These are phyloP conservation scores for Brachionus rotundiformis DNA, from an alignment of 1,140 invertebrate species.

Conservation along the genomic window DNA sequence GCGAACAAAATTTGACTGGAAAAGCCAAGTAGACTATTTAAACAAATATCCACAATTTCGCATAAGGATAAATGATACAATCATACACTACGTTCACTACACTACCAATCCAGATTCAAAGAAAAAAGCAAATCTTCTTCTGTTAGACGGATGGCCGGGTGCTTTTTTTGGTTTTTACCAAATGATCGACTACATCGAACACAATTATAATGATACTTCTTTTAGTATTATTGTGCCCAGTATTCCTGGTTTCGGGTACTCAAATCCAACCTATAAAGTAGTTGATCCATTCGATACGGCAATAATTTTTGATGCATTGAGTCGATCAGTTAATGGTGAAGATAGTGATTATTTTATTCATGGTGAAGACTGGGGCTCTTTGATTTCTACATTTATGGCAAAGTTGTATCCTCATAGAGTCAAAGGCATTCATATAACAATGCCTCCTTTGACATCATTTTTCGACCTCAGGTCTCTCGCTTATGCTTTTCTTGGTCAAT, in stretches of 20 bases:
- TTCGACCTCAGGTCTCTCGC: neutral
- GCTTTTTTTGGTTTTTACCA: conserved; percentile 82
- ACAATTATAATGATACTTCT: conserved; percentile 60
- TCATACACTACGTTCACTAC: conserved; percentile 70
- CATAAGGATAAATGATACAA: conserved; percentile 71
- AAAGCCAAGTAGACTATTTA: conserved; percentile 69
- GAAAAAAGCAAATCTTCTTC: conserved; percentile 68
- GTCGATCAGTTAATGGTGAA: conserved; percentile 61
- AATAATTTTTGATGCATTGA: neutral
- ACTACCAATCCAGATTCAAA: conserved; percentile 62
- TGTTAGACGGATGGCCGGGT: conserved; percentile 85
- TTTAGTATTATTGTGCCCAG: conserved; percentile 79
- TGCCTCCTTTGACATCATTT: conserved; percentile 14
- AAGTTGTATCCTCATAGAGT: conserved; percentile 70
- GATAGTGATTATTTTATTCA: conserved; percentile 77
- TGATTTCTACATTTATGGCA: conserved; percentile 66
- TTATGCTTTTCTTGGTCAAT: conserved; percentile 35
- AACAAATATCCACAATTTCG: conserved; percentile 75
- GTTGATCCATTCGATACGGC: conserved; percentile 23
- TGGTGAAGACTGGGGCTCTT: conserved; percentile 73
- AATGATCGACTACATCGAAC: conserved; percentile 66
- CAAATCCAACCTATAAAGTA: conserved; percentile 65
- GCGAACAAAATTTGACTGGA: conserved; percentile 75
- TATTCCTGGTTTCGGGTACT: conserved; percentile 82
- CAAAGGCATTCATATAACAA: conserved; percentile 51